A percentile compares a stretch with the other conserved stretches of the same genome.
These are phyloP conservation scores for Gallirallus australis DNA, from an alignment of 2,797 vertebrate genomes.

Conservation along the genomic window DNA sequence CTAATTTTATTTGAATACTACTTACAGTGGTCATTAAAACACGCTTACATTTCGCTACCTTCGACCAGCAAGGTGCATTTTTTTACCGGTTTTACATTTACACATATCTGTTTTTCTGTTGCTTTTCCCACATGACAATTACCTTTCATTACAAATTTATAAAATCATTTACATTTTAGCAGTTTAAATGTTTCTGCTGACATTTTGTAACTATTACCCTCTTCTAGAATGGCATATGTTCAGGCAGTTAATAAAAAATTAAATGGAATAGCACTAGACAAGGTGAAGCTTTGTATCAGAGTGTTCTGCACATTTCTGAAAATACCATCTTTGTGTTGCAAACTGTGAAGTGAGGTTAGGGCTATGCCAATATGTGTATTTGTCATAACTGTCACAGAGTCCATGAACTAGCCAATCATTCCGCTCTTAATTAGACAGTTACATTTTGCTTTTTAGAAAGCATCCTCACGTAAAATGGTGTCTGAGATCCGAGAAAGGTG, in stretches of 20 bases:
- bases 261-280: constrained; percentile 86
- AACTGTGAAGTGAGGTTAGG: constrained; percentile 82
- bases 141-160: constrained; percentile 97
- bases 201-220: constrained; percentile 96
- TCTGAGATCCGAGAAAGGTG: constrained; percentile 72
- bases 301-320: constrained; percentile 82
- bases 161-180: constrained; percentile 94
- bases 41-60: constrained; percentile 76
- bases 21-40: constrained; percentile 83
- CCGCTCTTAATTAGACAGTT: constrained; percentile 85
- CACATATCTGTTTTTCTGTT: constrained; percentile 84
- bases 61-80: constrained; percentile 76
- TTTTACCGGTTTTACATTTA: constrained; percentile 79
- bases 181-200: constrained; percentile 93
- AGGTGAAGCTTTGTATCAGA: constrained; percentile 80
- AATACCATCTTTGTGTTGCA: constrained; percentile 84
- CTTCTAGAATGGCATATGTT: constrained; percentile 91
- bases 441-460: constrained; percentile 79
- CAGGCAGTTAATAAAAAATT: constrained; percentile 93
- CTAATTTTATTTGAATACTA: constrained; percentile 84
- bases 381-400: constrained; percentile 86
- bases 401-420: constrained; percentile 83
- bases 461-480: constrained; percentile 74
- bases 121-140: constrained; percentile 89
- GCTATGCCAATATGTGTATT: constrained; percentile 81